phyloP scores from a whole-genome alignment of 2,797 vertebrate genomes.

The Cheirogaleus major region DNA sequence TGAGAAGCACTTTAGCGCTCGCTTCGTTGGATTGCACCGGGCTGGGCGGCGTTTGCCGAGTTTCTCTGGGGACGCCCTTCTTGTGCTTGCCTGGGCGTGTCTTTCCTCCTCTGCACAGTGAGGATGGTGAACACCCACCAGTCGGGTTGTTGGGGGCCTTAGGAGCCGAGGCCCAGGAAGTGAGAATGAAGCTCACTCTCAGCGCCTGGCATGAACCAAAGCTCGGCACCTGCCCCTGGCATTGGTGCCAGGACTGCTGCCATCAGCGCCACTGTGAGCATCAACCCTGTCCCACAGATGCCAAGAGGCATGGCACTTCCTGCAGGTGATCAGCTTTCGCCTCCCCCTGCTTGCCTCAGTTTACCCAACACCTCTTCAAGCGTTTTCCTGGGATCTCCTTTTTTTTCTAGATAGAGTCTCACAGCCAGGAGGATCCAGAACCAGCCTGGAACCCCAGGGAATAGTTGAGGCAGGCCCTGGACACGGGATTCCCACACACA shows the following conservation, averaged over 20 bases:
- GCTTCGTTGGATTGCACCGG: accelerated
- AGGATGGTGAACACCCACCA: background rate
- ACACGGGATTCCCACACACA: background rate
- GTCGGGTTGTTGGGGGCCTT: background rate
- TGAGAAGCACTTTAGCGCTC: background rate
- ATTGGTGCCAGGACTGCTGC: accelerated
- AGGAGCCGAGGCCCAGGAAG: background rate
- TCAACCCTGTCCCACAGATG: background rate
- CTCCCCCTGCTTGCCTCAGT: background rate
- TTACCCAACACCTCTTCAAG: background rate
- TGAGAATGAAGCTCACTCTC: background rate
- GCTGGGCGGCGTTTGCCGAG: background rate
- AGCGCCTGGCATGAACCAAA: background rate
- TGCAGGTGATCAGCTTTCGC: background rate
- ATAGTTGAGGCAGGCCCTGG: background rate
- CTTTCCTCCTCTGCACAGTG: background rate
- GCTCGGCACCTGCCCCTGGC: background rate
- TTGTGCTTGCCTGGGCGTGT: background rate
- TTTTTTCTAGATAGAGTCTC: background rate
- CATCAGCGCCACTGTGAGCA: background rate
- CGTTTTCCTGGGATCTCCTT: background rate
- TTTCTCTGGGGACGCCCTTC: background rate
- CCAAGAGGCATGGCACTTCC: background rate
- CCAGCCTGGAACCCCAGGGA: background rate
- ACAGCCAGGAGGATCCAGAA: background rate